Evolutionary conservation across 2,888 invertebrate genomes (phyloP).

Genomic region (Aromia moschata): DNA sequence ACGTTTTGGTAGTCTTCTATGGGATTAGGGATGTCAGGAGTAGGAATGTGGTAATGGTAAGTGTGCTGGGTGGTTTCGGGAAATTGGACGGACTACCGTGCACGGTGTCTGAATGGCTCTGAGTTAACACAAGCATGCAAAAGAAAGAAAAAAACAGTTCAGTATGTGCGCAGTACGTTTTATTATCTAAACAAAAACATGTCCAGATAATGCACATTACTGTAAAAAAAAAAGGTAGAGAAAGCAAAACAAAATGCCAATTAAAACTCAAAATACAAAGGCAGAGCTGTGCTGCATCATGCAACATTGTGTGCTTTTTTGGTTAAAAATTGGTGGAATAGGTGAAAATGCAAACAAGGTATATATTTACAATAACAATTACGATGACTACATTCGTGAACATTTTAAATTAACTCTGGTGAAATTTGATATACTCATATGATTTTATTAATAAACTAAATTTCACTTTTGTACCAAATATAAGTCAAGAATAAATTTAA

Average conservation of each 20-base stretch:
- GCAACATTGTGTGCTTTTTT: slow-evolving; percentile 34
- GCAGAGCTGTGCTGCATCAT: slow-evolving; percentile 48
- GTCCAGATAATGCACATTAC: slow-evolving; percentile 43
- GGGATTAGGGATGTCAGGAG: slow-evolving; percentile 34
- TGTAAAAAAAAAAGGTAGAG: slow-evolving; percentile 32
- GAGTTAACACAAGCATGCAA: slow-evolving; percentile 59
- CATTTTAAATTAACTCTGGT: neutral
- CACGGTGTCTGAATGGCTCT: slow-evolving; percentile 43
- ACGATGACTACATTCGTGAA: slow-evolving; percentile 1
- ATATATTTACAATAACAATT: slow-evolving; percentile 5
- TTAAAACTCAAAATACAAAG: slow-evolving; percentile 58
- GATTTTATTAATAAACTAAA: too few relatives aligned
- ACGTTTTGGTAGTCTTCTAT: slow-evolving; percentile 58
- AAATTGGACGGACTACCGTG: slow-evolving; percentile 39
- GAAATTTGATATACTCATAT: too few relatives aligned
- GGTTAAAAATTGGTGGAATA: slow-evolving; percentile 6
- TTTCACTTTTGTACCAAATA: too few relatives aligned
- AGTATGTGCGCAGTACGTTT: slow-evolving; percentile 47
- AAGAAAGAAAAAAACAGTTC: slow-evolving; percentile 57
- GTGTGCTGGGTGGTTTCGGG: slow-evolving; percentile 26
- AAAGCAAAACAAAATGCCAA: slow-evolving; percentile 50
- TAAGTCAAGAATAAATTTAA: too few relatives aligned
- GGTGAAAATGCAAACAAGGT: slow-evolving; percentile 14
- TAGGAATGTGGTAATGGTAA: slow-evolving; percentile 26
- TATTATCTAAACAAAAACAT: slow-evolving; percentile 38